Evolutionary conservation across 2,888 invertebrate genomes (phyloP), one percentile per base, ranked within the genome.

Genomic region (Xylota segnis): DNA sequence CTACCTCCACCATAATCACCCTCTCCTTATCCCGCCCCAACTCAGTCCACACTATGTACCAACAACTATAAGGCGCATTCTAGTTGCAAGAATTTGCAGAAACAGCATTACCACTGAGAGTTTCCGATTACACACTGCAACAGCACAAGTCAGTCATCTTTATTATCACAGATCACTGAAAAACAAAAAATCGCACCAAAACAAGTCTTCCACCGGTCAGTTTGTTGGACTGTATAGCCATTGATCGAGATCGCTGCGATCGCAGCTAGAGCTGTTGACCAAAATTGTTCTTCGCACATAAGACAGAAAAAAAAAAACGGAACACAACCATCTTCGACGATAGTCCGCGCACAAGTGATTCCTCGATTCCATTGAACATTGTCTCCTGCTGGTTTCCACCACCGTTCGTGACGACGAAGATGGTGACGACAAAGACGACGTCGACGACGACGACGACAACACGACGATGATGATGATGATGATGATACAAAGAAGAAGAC

Each of bases 341-440:
- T 88, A 90, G 90, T 89, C 89, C 89, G 90, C 90, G 90, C 89
- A 90, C 90, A 90, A 91, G 89, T 91, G 91, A 91, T 90, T 91
- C 90, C 89, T 90, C 88, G 43, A 58, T 76, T 76, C 66, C 70
- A 68, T 81, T 72, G 66, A 76, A 72, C 81, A 76, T 68, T 81
- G 76, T 81, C 81, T 84, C 76, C 81, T 86, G 86, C 79, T 86
- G 81, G 63, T 84, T 84, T 79, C 68, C 71, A 86, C 86, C 81
- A 86, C 86, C 63, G 54, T 72, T 76, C 79, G 76, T 76, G 72
- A 83, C 74, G 63, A 74, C 18, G 66, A 58, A 14, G 52, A 61
- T 18, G 68, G 43, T 32, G 56, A 61, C 23, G 72, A 76, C 40
- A 47, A 43, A 27, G 27, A 59, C n/a, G 59, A 59, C 45, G 56